A percentile compares a stretch with the other conserved stretches of the same genome.
These are phyloP conservation scores for Peromyscus californicus DNA, from an alignment of 2,113 vertebrate genomes.

Conservation along the genomic window DNA sequence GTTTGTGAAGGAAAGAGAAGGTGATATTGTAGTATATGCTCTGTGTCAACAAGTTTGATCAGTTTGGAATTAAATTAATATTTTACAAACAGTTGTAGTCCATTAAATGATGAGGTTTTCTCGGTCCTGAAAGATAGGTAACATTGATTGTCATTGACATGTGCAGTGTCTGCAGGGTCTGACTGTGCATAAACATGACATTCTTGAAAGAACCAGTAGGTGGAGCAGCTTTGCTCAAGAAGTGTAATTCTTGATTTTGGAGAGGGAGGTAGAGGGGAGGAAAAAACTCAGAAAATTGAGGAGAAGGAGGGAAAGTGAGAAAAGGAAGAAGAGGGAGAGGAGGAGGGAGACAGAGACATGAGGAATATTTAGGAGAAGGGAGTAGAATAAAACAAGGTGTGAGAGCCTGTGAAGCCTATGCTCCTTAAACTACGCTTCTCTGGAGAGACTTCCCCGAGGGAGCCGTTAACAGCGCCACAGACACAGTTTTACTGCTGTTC, in stretches of 20 bases:
- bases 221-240: slow-evolving; percentile 63
- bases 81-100: background rate
- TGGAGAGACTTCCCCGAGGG: background rate
- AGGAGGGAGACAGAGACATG: background rate
- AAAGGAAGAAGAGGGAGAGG: background rate
- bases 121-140: slow-evolving; percentile 32
- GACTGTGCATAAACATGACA: background rate
- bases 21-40: background rate
- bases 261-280: background rate
- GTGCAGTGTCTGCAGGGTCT: background rate
- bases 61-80: background rate
- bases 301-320: background rate
- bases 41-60: background rate
- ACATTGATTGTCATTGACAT: background rate
- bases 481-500: background rate
- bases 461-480: background rate
- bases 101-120: background rate
- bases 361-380: background rate
- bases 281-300: background rate
- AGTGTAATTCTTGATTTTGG: background rate
- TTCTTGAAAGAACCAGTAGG: slow-evolving; percentile 64
- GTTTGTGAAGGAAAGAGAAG: background rate
- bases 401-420: background rate
- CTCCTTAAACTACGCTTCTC: background rate
- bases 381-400: background rate